A percentile compares a stretch with the other conserved stretches of the same genome.
Conservation (phyloP, 2,113 vertebrate species). For the Cisticola juncidis region DNA sequence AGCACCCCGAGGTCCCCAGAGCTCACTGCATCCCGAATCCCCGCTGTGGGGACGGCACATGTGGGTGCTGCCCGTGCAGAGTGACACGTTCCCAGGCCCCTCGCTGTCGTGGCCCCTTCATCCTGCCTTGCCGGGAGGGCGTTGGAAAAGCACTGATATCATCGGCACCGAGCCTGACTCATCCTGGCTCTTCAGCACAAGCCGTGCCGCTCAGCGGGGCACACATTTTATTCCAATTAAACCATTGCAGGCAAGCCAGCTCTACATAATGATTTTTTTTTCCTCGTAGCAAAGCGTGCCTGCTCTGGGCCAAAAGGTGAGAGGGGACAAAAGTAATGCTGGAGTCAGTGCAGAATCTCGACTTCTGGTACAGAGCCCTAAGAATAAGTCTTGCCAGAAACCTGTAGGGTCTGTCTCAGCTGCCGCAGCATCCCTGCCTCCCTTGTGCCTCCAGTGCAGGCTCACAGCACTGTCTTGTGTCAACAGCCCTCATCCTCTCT, state of each 20-base stretch:
- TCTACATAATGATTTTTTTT: not conserved
- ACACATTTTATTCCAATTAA: conserved; percentile 42
- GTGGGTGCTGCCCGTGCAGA: not conserved
- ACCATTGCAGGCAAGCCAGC: not conserved
- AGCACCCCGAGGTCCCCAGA: not conserved
- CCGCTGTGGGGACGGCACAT: accelerated
- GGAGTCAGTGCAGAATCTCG: not conserved
- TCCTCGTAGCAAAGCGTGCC: not conserved
- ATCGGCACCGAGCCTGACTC: conserved; percentile 33
- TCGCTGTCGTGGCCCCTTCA: not conserved
- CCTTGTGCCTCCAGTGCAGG: not conserved
- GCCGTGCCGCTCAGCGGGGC: conserved; percentile 1
- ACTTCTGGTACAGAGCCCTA: not conserved
- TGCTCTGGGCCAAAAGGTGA: not conserved
- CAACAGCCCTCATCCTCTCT: not conserved
- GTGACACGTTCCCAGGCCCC: not conserved
- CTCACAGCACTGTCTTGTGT: not conserved
- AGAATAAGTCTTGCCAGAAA: not conserved
- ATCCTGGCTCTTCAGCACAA: conserved; percentile 23
- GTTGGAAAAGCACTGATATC: conserved; percentile 13
- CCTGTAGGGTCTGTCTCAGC: not conserved
- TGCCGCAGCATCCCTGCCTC: not conserved
- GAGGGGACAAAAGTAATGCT: not conserved
- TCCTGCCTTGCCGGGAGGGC: not conserved
- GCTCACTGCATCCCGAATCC: not conserved